Evolutionary conservation across 2,113 vertebrate genomes (phyloP).

Genomic region (Spea bombifrons): DNA sequence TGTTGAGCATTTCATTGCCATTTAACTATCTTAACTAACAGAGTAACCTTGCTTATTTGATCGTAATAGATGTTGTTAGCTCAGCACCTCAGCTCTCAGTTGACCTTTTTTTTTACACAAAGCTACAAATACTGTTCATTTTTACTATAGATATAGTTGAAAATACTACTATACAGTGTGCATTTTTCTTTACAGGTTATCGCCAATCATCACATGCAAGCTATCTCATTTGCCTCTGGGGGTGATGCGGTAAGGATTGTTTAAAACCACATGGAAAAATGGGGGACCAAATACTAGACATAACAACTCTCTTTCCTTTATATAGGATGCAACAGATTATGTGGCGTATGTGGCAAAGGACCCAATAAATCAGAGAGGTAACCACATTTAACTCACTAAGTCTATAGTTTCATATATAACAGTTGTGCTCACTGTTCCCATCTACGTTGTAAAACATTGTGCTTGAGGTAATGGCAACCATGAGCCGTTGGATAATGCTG

Average conservation of each 20-base stretch:
- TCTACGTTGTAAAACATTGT: background rate
- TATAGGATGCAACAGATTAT: constrained; percentile 81
- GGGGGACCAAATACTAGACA: background rate
- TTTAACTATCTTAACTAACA: too few species aligned
- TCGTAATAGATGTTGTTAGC: too few species aligned
- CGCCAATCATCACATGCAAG: constrained; percentile 84
- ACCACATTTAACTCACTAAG: constrained; percentile 28
- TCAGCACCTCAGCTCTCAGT: too few species aligned
- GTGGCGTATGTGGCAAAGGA: constrained; percentile 79
- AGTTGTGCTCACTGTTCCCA: background rate
- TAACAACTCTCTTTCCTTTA: constrained; percentile 7
- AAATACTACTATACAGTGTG: background rate
- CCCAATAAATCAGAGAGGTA: constrained; percentile 79
- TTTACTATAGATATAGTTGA: too few species aligned
- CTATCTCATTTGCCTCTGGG: constrained; percentile 84
- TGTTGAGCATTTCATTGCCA: too few species aligned
- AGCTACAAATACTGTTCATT: too few species aligned
- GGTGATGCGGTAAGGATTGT: constrained; percentile 75
- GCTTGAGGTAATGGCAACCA: background rate
- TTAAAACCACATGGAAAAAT: background rate
- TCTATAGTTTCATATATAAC: background rate
- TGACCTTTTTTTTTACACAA: too few species aligned
- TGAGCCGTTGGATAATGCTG: too few species aligned
- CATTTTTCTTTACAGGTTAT: constrained; percentile 68
- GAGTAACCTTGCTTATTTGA: too few species aligned